Conservation (phyloP, 2,797 vertebrate genomes). For the Schizopygopsis pylzovi region DNA sequence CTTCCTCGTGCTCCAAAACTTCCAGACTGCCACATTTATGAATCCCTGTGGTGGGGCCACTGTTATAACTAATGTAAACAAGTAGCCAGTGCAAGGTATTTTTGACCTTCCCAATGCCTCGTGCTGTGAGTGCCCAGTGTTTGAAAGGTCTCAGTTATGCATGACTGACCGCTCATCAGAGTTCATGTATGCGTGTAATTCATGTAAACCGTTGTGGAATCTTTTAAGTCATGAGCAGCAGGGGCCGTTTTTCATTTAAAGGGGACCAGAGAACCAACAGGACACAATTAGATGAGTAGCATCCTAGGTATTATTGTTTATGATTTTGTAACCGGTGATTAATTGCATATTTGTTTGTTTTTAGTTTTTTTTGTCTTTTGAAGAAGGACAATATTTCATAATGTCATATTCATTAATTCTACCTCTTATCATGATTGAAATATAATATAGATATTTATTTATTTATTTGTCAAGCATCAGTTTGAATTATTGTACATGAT, state of each 20-base stretch:
- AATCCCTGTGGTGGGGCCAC: conserved; percentile 1
- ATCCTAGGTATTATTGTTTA: not conserved
- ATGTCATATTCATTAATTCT: no score
- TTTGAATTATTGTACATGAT: no score
- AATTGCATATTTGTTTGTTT: no score
- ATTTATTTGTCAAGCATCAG: no score
- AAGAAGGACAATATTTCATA: not conserved
- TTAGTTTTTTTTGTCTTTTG: no score
- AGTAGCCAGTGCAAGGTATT: conserved; percentile 24
- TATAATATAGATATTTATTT: no score
- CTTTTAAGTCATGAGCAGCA: conserved; percentile 30
- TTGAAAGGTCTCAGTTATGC: conserved; percentile 42
- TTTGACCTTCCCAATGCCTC: conserved; percentile 39
- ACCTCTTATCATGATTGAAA: no score
- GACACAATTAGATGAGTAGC: not conserved
- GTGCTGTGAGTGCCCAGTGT: conserved; percentile 34
- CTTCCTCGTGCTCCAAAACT: conserved; percentile 25
- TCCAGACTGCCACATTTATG: conserved; percentile 23
- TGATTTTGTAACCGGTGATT: not conserved
- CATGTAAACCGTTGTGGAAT: conserved; percentile 18
- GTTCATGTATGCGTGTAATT: conserved; percentile 52
- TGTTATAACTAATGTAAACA: conserved; percentile 37
- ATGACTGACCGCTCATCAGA: conserved; percentile 4
- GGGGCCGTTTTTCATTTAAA: conserved; percentile 24
- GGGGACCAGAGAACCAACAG: not conserved